Conservation (phyloP, 2,113 vertebrate genomes). For the Leucoraja erinaceus region DNA sequence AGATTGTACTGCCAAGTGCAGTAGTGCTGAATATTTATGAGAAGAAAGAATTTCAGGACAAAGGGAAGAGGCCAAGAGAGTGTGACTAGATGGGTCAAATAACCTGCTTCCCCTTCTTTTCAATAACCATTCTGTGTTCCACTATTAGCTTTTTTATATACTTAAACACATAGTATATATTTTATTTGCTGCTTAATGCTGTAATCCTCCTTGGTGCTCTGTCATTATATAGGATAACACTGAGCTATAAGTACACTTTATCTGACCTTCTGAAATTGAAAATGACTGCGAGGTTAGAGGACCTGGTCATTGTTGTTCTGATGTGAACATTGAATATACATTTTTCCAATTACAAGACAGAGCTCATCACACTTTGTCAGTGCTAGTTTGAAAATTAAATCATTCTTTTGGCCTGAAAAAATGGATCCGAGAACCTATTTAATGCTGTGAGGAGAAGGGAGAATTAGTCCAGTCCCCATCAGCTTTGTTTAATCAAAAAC, state of each 20-base stretch:
- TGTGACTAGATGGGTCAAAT: no score
- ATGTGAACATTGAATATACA: neutral
- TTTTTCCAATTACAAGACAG: neutral
- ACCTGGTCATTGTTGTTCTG: neutral
- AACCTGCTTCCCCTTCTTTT: no score
- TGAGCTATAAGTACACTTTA: neutral
- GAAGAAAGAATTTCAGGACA: no score
- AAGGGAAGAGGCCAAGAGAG: no score
- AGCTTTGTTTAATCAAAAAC: neutral
- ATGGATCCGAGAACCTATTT: neutral
- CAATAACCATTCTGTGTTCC: neutral
- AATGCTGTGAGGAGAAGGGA: neutral
- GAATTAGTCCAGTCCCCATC: neutral
- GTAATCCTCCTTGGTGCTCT: neutral
- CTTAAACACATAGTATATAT: neutral
- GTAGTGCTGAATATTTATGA: no score
- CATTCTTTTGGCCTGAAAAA: neutral
- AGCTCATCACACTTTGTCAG: neutral
- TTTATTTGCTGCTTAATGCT: neutral
- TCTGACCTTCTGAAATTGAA: conserved; percentile 4
- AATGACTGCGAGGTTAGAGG: neutral
- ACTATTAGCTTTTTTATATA: neutral
- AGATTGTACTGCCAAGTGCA: no score
- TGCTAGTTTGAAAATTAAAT: neutral
- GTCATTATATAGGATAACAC: neutral